These are phyloP conservation scores for Drosophila silvestris DNA, from an alignment of 2,888 invertebrate genomes.

Conservation along the genomic window DNA sequence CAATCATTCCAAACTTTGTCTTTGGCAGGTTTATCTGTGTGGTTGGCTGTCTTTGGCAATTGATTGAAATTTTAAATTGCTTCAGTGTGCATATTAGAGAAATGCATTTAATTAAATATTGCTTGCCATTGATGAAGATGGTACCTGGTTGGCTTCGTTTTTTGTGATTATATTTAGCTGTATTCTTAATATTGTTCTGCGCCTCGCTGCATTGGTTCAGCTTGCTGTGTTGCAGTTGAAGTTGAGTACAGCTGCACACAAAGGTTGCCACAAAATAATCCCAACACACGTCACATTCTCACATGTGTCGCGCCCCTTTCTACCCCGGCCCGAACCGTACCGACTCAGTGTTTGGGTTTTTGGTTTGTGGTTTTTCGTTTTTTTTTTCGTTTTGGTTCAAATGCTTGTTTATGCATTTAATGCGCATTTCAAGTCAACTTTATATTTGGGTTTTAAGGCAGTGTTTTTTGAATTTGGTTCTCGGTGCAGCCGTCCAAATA, in stretches of 20 bases:
- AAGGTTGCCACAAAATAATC: slow-evolving; percentile 67
- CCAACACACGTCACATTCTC: slow-evolving; percentile 65
- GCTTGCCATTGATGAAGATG: slow-evolving; percentile 36
- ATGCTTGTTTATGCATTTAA: slow-evolving; percentile 56
- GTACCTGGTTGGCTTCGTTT: background rate
- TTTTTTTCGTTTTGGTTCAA: slow-evolving; percentile 12
- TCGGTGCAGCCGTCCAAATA: slow-evolving; percentile 48
- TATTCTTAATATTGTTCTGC: slow-evolving; percentile 59
- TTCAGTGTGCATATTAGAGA: slow-evolving; percentile 14
- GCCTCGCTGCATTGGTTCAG: slow-evolving; percentile 29
- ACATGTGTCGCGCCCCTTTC: slow-evolving; percentile 59
- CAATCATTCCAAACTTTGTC: background rate
- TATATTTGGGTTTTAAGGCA: slow-evolving; percentile 30
- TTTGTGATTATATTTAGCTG: slow-evolving; percentile 56
- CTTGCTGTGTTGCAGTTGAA: slow-evolving; percentile 9
- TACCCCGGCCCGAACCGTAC: slow-evolving; percentile 5
- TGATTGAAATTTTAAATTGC: background rate
- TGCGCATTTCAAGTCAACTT: slow-evolving; percentile 63
- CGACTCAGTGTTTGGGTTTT: slow-evolving; percentile 1
- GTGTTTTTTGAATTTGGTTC: slow-evolving; percentile 2
- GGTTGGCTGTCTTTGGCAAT: background rate
- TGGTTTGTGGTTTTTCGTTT: background rate
- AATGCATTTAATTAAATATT: slow-evolving; percentile 29
- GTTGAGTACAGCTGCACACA: slow-evolving; percentile 32
- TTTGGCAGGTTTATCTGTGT: background rate